Evolutionary conservation across 2,888 invertebrate species (phyloP).

Genomic region (Entomobrya multifasciata): DNA sequence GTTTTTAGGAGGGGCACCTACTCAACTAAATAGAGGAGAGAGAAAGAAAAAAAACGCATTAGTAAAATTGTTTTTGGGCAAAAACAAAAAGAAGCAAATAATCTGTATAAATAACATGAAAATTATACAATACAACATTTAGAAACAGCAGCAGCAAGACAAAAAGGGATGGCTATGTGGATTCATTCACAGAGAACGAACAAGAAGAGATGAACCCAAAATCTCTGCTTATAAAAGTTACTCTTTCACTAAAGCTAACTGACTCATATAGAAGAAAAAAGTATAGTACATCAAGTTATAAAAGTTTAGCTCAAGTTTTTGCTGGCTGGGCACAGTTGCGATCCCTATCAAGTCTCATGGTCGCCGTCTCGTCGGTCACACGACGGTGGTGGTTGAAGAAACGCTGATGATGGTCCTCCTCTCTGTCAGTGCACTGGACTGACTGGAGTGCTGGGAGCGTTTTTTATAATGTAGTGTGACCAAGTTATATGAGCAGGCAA

Average conservation of each 20-base stretch:
- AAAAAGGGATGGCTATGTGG: constrained; percentile 24
- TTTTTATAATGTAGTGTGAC: constrained; percentile 24
- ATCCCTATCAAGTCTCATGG: constrained; percentile 79
- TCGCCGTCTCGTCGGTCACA: constrained; percentile 79
- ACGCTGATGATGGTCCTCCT: constrained; percentile 42
- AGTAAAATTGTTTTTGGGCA: constrained; percentile 53
- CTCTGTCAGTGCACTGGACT: too few species aligned
- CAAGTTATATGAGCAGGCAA: constrained; percentile 6
- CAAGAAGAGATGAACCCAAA: not conserved
- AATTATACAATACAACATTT: not conserved
- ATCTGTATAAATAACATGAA: constrained; percentile 32
- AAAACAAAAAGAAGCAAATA: constrained; percentile 55
- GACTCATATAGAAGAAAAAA: constrained; percentile 12
- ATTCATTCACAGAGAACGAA: constrained; percentile 20
- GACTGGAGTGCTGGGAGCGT: constrained; percentile 24
- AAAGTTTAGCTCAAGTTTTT: constrained; percentile 38
- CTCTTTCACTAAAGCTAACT: too few species aligned
- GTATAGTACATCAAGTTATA: not conserved
- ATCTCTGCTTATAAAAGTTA: not conserved
- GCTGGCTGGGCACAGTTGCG: constrained; percentile 68
- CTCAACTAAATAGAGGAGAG: too few species aligned
- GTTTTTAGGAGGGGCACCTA: constrained; percentile 75
- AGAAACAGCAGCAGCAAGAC: constrained; percentile 34
- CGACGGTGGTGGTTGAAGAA: constrained; percentile 73
- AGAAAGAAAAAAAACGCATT: constrained; percentile 51